phyloP scores from a whole-genome alignment of 2,113 vertebrate species.

The Cephalopterus ornatus region DNA sequence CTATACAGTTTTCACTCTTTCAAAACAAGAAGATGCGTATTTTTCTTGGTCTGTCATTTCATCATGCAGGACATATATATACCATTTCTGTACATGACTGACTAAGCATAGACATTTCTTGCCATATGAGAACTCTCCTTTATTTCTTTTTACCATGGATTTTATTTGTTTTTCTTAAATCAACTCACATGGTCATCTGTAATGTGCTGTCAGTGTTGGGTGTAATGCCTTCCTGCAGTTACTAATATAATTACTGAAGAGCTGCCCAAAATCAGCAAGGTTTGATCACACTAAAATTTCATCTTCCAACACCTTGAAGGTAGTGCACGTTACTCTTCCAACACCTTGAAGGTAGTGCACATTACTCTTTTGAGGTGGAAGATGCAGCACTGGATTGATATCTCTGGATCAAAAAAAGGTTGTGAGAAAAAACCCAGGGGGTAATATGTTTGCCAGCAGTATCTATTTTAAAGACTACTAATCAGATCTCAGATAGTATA shows the following conservation, averaged over 20 bases:
- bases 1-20: not conserved
- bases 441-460: not conserved
- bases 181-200: slow-evolving; percentile 16
- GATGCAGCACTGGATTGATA: not conserved
- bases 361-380: not conserved
- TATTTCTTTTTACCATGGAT: not conserved
- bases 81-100: not conserved
- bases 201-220: slow-evolving; percentile 61
- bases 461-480: not conserved
- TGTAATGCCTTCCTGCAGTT: slow-evolving; percentile 40
- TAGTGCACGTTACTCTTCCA: not conserved
- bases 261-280: not conserved
- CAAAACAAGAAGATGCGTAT: not conserved
- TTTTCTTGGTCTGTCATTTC: not conserved
- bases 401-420: not conserved
- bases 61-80: not conserved
- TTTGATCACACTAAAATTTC: not conserved
- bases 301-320: slow-evolving; percentile 22
- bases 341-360: not conserved
- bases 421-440: not conserved
- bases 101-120: not conserved
- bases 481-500: not conserved
- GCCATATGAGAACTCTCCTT: not conserved
- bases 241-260: slow-evolving; percentile 64
- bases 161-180: slow-evolving; percentile 65